These are phyloP conservation scores for Nephrocerus scutellatus DNA, from an alignment of 2,888 invertebrate genomes.

Conservation along the genomic window DNA sequence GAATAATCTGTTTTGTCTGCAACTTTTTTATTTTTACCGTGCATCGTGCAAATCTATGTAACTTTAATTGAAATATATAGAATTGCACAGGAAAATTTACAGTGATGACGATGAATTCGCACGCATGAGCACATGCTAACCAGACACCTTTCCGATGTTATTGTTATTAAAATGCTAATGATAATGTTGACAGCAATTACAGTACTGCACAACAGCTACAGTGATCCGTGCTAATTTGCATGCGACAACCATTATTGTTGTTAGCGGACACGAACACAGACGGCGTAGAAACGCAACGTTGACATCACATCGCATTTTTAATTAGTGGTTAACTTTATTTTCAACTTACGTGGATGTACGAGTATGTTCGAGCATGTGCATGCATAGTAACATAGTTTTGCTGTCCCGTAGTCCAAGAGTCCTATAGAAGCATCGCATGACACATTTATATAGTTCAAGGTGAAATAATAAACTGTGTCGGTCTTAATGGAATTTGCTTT, in stretches of 20 bases:
- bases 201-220: too few species aligned
- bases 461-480: slow-evolving; percentile 22
- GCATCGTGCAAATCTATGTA: too few species aligned
- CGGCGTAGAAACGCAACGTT: slow-evolving; percentile 9
- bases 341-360: too few species aligned
- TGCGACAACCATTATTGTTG: slow-evolving; percentile 16
- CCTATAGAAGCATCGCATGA: slow-evolving; percentile 1
- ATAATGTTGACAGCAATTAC: too few species aligned
- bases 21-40: too few species aligned
- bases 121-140: slow-evolving; percentile 20
- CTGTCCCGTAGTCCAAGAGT: too few species aligned
- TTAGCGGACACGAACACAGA: slow-evolving; percentile 3
- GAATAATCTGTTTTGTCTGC: too few species aligned
- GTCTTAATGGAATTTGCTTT: too few species aligned
- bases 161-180: too few species aligned
- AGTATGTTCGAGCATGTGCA: background rate
- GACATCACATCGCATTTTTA: slow-evolving; percentile 22
- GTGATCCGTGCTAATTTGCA: slow-evolving; percentile 22
- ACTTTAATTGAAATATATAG: too few species aligned
- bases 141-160: background rate
- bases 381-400: too few species aligned
- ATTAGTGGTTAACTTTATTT: slow-evolving; percentile 21
- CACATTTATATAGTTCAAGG: slow-evolving; percentile 23
- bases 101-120: slow-evolving; percentile 20
- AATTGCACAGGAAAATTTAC: too few species aligned